Evolutionary conservation across 2,113 vertebrate genomes (phyloP).

Genomic region (Forbesichthys agassizii): DNA sequence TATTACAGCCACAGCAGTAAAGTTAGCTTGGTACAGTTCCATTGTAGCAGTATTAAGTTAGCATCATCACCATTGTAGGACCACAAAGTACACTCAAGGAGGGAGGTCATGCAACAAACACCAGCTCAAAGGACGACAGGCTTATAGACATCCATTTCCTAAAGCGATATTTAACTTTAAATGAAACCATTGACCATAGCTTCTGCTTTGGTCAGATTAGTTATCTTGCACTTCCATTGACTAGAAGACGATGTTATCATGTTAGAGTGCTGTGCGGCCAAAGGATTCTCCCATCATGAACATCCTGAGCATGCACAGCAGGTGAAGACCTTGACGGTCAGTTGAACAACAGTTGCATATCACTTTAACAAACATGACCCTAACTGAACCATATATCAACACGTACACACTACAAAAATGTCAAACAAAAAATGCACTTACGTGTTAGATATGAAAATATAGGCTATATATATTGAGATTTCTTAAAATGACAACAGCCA

Average conservation of each 20-base stretch:
- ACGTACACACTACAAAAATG: conserved; percentile 56
- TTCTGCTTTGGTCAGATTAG: too few species aligned
- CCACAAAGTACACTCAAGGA: conserved; percentile 57
- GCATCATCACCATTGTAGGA: conserved; percentile 54
- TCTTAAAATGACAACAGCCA: conserved; percentile 39
- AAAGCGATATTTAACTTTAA: too few species aligned
- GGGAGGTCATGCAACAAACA: conserved; percentile 70
- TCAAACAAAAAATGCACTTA: conserved; percentile 67
- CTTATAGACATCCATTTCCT: conserved; percentile 44
- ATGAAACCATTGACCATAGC: too few species aligned
- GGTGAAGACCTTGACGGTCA: too few species aligned
- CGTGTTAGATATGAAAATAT: conserved; percentile 75
- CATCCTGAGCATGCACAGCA: not conserved
- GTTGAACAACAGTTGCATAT: too few species aligned
- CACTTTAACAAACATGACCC: conserved; percentile 35
- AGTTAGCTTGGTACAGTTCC: too few species aligned
- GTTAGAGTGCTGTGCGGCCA: not conserved
- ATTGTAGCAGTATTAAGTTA: too few species aligned
- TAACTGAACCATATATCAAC: conserved; percentile 27
- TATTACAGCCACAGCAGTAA: conserved; percentile 71
- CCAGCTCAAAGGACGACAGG: conserved; percentile 39
- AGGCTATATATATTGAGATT: conserved; percentile 51
- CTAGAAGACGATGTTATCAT: too few species aligned
- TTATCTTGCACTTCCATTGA: too few species aligned
- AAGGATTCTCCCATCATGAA: not conserved